phyloP scores from a whole-genome alignment of 1,140 invertebrate genomes.

The Pseudomyrmex gracilis region DNA sequence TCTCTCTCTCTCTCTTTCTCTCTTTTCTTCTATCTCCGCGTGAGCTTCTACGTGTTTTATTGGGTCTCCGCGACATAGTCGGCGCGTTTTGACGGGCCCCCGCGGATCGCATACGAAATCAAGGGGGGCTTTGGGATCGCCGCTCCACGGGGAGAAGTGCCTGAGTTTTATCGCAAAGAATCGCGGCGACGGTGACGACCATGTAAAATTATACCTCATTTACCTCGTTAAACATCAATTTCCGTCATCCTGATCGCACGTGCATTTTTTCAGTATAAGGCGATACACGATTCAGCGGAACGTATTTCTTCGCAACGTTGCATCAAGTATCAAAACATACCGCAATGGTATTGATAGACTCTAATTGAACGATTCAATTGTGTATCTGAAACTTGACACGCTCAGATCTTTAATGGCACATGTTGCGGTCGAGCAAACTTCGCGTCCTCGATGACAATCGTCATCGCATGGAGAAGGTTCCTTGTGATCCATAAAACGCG shows the following conservation, averaged over 20 bases:
- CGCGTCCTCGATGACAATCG: slow-evolving; percentile 22
- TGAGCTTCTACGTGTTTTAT: slow-evolving; percentile 74
- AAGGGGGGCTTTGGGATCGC: slow-evolving; percentile 51
- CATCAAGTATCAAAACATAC: too few species aligned
- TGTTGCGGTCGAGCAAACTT: neutral
- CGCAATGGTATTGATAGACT: neutral
- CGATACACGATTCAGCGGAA: neutral
- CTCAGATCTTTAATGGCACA: neutral
- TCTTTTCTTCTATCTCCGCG: neutral
- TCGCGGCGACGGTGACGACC: slow-evolving; percentile 36
- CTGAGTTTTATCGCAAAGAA: slow-evolving; percentile 71
- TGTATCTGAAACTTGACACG: neutral
- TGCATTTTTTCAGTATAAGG: slow-evolving; percentile 25
- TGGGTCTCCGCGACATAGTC: slow-evolving; percentile 76
- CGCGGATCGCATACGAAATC: slow-evolving; percentile 79
- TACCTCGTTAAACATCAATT: slow-evolving; percentile 61
- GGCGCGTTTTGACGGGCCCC: slow-evolving; percentile 78
- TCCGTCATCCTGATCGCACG: slow-evolving; percentile 11
- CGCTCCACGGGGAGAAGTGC: slow-evolving; percentile 44
- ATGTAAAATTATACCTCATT: slow-evolving; percentile 74
- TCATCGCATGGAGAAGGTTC: neutral
- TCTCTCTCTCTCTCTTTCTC: neutral
- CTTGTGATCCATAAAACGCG: slow-evolving; percentile 63
- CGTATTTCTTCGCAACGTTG: neutral
- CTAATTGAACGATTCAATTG: slow-evolving; percentile 5